A percentile compares a stretch with the other conserved stretches of the same genome.
Conservation (phyloP, 2,888 invertebrate genomes). For the Rhagonycha fulva region DNA sequence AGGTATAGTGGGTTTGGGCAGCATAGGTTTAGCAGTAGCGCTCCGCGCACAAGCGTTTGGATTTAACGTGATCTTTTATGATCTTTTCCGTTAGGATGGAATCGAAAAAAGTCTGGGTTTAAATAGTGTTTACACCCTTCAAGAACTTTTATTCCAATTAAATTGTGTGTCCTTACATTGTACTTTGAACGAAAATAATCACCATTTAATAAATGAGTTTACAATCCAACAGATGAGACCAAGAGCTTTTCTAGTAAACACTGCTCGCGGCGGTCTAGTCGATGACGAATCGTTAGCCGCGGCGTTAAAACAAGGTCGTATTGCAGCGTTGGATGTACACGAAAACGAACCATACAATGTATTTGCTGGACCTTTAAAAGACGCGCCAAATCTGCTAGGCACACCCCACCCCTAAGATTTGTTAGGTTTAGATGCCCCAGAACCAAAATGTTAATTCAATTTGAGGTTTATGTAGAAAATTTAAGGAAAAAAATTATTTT, state of each 20-base stretch:
- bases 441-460: too few species aligned
- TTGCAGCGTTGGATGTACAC: conserved; percentile 98
- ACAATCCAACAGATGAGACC: conserved; percentile 99
- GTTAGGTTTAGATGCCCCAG: too few species aligned
- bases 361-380: conserved; percentile 94
- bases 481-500: too few species aligned
- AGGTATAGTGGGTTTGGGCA: conserved; percentile 96
- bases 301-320: conserved; percentile 96
- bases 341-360: conserved; percentile 99
- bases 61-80: conserved; percentile 99
- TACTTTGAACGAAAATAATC: conserved; percentile 98
- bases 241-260: conserved; percentile 99
- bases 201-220: conserved; percentile 98
- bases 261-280: conserved; percentile 95
- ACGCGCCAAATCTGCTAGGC: conserved; percentile 96
- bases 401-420: conserved; percentile 93
- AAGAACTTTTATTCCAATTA: conserved; percentile 92
- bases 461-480: too few species aligned
- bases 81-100: conserved; percentile 98
- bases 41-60: conserved; percentile 98
- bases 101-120: conserved; percentile 95
- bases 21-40: conserved; percentile 98
- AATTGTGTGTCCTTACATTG: conserved; percentile 99
- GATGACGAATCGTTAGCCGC: conserved; percentile 96
- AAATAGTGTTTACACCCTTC: conserved; percentile 94